Evolutionary conservation across 2,113 vertebrate genomes (phyloP).

Genomic region (Cryptotis parvus): DNA sequence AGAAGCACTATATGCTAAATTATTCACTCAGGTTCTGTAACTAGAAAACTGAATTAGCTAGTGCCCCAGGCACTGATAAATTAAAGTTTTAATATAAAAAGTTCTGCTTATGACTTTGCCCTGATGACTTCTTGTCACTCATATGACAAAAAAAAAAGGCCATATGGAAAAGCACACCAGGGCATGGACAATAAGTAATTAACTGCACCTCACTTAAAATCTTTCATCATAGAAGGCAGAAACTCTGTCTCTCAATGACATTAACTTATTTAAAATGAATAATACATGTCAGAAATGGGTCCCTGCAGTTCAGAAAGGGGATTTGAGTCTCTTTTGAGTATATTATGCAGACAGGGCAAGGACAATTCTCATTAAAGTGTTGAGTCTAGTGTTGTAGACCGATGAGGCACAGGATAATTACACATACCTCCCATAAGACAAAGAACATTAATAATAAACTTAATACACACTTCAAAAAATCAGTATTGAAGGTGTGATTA

Average conservation of each 20-base stretch:
- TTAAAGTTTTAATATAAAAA: conserved; percentile 76
- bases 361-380: conserved; percentile 70
- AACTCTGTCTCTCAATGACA: conserved; percentile 62
- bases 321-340: conserved; percentile 67
- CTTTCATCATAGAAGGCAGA: conserved; percentile 56
- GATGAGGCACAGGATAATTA: conserved; percentile 30
- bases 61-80: conserved; percentile 56
- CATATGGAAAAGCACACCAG: conserved; percentile 44
- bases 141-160: fast-evolving
- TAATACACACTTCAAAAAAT: conserved; percentile 47
- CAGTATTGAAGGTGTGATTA: conserved; percentile 39
- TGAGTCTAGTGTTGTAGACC: conserved; percentile 45
- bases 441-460: conserved; percentile 40
- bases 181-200: conserved; percentile 68
- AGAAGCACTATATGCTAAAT: conserved; percentile 73
- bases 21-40: conserved; percentile 67
- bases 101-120: conserved; percentile 66
- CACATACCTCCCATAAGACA: conserved; percentile 28
- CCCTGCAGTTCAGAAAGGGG: conserved; percentile 63
- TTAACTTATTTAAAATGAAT: conserved; percentile 75
- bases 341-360: conserved; percentile 2
- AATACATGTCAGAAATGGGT: conserved; percentile 66
- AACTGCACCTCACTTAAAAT: conserved; percentile 72
- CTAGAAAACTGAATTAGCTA: conserved; percentile 77
- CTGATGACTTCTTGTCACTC: conserved; percentile 74